Conservation (phyloP, 2,888 invertebrate genomes). For the Cosmorhoe ocellata region DNA sequence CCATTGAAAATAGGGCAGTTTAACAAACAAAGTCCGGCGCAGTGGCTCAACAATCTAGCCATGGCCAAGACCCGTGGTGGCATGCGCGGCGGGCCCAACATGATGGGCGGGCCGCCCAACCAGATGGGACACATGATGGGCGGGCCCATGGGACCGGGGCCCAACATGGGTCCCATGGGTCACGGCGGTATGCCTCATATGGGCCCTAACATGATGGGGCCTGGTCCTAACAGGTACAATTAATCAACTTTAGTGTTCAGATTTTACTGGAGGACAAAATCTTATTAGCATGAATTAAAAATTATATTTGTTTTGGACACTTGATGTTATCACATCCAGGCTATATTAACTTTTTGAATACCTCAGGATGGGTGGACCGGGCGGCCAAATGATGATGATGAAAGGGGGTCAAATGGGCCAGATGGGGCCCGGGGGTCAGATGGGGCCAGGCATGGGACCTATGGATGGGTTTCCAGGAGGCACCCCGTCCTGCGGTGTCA, state of each 20-base stretch:
- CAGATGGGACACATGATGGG: slow-evolving; percentile 80
- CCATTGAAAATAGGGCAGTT: slow-evolving; percentile 94
- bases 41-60: slow-evolving; percentile 90
- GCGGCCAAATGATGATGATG: slow-evolving; percentile 77
- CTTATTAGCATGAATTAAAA: no score
- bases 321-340: no score
- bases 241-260: neutral
- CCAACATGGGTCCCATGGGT: slow-evolving; percentile 75
- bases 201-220: slow-evolving; percentile 79
- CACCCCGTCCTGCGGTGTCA: slow-evolving; percentile 83
- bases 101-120: slow-evolving; percentile 75
- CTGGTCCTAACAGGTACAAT: slow-evolving; percentile 42
- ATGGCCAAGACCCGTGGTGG: slow-evolving; percentile 88
- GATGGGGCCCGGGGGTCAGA: slow-evolving; percentile 61
- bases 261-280: no score
- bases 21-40: slow-evolving; percentile 91
- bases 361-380: slow-evolving; percentile 66
- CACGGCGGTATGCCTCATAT: slow-evolving; percentile 75
- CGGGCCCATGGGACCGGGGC: slow-evolving; percentile 76
- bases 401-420: slow-evolving; percentile 65
- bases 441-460: slow-evolving; percentile 67
- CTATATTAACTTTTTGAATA: no score
- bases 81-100: slow-evolving; percentile 79
- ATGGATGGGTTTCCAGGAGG: slow-evolving; percentile 82
- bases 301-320: no score